These are phyloP conservation scores for Pseudococcus jackbeardsleyi DNA, from an alignment of 2,888 invertebrate species.

Conservation along the genomic window DNA sequence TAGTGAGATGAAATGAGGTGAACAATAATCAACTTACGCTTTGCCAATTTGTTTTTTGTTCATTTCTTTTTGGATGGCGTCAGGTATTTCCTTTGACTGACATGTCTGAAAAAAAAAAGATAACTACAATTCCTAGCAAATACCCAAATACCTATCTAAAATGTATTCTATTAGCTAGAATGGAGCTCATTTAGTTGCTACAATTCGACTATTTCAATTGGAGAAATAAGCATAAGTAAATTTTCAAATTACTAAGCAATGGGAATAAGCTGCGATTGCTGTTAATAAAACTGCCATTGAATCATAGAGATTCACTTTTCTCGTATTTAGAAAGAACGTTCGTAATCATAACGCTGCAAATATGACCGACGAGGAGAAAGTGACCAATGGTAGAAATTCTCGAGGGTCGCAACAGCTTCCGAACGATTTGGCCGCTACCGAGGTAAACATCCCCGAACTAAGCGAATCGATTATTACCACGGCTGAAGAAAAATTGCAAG, in stretches of 20 bases:
- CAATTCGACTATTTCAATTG: neutral
- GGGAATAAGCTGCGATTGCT: neutral
- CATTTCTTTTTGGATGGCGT: constrained; percentile 77
- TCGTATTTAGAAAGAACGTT: constrained; percentile 1
- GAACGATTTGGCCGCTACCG: neutral
- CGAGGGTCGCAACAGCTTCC: constrained; percentile 13
- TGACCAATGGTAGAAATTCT: constrained; percentile 16
- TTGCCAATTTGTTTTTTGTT: constrained; percentile 76
- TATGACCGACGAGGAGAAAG: constrained; percentile 49
- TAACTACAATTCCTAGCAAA: constrained; percentile 11
- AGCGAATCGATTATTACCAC: neutral
- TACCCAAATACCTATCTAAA: neutral
- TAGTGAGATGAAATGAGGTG: neutral
- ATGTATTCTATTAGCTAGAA: neutral
- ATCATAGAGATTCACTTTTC: constrained; percentile 48
- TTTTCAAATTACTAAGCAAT: constrained; percentile 41
- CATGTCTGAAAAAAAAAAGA: neutral
- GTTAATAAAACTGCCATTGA: neutral
- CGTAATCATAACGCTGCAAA: neutral
- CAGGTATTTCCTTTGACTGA: constrained; percentile 70
- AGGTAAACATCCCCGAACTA: neutral
- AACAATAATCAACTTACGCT: constrained; percentile 44
- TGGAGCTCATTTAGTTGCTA: neutral
- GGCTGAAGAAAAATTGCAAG: constrained; percentile 45
- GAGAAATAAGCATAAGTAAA: neutral